A percentile compares a stretch with the other conserved stretches of the same genome.
Conservation (phyloP, 2,113 vertebrate genomes). For the Poecilia latipinna region DNA sequence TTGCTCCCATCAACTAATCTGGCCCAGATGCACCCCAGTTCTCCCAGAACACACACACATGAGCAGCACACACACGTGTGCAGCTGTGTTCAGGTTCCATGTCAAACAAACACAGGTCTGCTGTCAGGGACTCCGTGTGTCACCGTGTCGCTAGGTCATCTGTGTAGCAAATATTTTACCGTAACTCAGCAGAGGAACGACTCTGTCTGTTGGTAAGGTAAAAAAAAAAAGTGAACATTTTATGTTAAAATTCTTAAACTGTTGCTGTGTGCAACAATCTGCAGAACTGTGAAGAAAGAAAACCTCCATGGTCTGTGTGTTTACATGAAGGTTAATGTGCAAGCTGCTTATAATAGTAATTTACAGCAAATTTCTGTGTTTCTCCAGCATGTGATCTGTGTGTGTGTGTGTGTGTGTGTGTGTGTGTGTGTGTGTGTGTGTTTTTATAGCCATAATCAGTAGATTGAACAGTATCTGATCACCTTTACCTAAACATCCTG, state of each 20-base stretch:
- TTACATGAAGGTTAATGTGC: neutral
- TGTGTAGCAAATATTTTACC: neutral
- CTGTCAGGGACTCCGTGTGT: neutral
- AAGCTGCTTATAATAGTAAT: neutral
- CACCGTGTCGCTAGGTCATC: neutral
- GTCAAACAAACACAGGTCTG: too few species aligned
- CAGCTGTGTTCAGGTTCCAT: neutral
- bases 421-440: too few species aligned
- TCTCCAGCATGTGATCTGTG: neutral
- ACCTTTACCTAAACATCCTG: neutral
- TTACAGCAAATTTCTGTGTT: neutral
- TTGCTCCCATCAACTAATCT: constrained; percentile 1
- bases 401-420: too few species aligned
- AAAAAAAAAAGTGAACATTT: neutral
- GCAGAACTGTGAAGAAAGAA: neutral
- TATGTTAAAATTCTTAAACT: neutral
- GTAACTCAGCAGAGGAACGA: neutral
- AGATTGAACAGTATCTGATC: neutral
- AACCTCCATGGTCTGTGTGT: neutral
- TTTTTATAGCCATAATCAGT: neutral
- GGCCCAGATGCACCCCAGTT: constrained; percentile 20
- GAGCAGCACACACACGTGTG: neutral
- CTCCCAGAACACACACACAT: constrained; percentile 13
- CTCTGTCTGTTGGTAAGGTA: neutral
- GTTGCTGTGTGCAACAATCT: neutral